Base-by-base conservation (phyloP, 2,888 invertebrate genomes). In the Rhagium mordax region DNA sequence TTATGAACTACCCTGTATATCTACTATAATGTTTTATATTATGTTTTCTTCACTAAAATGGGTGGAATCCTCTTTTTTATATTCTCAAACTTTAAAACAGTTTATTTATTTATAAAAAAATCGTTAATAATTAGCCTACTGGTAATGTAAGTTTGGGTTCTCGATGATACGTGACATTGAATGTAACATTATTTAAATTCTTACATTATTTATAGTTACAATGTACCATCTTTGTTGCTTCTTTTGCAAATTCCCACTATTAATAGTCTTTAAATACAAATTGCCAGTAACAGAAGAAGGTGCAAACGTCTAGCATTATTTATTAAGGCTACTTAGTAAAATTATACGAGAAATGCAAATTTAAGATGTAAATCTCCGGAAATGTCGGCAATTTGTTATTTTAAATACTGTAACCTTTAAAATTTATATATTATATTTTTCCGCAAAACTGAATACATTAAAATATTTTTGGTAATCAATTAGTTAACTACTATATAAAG, bases 181-280 rank as follows among this genome's bases (percentile, higher is more conserved):
- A 53, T 20, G 53, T 53, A 65, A 51, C 53, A 65, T n/a, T n/a
- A n/a, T 65, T 65, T 53, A 65, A 65, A n/a, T 29, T 18, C 15
- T 51, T 47, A 18, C 53, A 65, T 29, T 65, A 65, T 65, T 53
- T 65, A 53, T 65, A 65, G 53, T 29, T 15, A 55, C 65, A 65
- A 16, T 59, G 59, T 20, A 13, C 8, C 27, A 53, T 65, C 18
- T 20, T 53, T 65, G 65, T 53, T 65, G 53, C 41, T 65, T 53
- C 20, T 33, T 51, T 65, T 65, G 33, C 53, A 53, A 33, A 65
- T 41, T 51, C 41, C 24, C 20, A 49, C 64, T 64, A 64, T 64
- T 64, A 49, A 64, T 64, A 64, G 64, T 49, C 24, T n/a, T 15
- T 24, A 49, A 51, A 51, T 49, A 49, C 48, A 49, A 48, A 51